Evolutionary conservation across 2,888 invertebrate species (phyloP).

Genomic region (Acholoe squamosa): DNA sequence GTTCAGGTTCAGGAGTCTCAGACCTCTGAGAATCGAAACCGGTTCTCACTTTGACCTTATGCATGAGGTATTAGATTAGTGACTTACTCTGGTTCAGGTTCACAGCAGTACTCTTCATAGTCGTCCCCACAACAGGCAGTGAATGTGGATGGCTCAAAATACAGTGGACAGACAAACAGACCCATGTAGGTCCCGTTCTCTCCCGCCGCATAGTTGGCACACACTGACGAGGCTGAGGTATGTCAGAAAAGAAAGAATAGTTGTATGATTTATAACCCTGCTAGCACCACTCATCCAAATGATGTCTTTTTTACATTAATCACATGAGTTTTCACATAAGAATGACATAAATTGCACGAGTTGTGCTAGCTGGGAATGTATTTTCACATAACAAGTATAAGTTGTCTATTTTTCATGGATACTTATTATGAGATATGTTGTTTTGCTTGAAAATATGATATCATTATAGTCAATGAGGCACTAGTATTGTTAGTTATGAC

Average conservation of each 20-base stretch:
- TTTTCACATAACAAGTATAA: background rate
- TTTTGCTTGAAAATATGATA: background rate
- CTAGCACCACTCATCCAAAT: too few species aligned
- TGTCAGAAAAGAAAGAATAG: background rate
- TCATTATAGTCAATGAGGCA: too few species aligned
- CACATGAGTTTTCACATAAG: too few species aligned
- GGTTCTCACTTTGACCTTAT: too few species aligned
- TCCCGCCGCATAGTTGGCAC: background rate
- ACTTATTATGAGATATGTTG: background rate
- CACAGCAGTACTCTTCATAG: conserved; percentile 26
- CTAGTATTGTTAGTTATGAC: too few species aligned
- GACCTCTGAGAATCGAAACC: too few species aligned
- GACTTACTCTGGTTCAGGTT: background rate
- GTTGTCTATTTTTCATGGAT: background rate
- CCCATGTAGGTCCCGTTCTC: conserved; percentile 22
- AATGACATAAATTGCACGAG: too few species aligned
- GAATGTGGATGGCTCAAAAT: background rate
- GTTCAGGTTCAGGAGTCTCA: too few species aligned
- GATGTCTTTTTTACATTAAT: too few species aligned
- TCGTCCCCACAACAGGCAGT: conserved; percentile 18
- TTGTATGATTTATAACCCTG: too few species aligned
- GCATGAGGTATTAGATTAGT: too few species aligned
- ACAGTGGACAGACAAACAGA: background rate
- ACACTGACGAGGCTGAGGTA: background rate
- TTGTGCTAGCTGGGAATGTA: too few species aligned